Percentiles rank a stretch among this genome's conserved stretches.
These are phyloP conservation scores for Anolis carolinensis DNA, from an alignment of 2,113 vertebrate genomes.

Conservation along the genomic window DNA sequence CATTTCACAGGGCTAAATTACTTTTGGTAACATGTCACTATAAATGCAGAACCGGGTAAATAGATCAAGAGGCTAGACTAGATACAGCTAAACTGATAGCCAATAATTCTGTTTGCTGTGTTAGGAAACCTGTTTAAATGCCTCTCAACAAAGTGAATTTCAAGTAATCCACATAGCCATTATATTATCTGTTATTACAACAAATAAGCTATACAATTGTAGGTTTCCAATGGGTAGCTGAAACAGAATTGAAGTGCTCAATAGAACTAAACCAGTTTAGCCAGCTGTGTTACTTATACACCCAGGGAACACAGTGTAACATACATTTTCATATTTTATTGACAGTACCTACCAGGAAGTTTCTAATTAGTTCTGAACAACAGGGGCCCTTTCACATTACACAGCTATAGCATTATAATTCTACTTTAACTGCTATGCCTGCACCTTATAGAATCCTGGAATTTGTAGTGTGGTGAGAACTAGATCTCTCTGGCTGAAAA, in stretches of 20 bases:
- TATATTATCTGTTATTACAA: not conserved
- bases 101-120: not conserved
- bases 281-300: not conserved
- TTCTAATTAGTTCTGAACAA: not conserved
- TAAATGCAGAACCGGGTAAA: slow-evolving; percentile 10
- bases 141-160: not conserved
- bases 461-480: too few species aligned
- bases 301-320: not conserved
- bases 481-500: too few species aligned
- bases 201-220: not conserved
- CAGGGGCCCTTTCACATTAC: too few species aligned
- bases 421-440: too few species aligned
- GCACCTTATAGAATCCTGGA: too few species aligned
- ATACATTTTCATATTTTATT: not conserved
- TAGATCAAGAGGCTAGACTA: not conserved
- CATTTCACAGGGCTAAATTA: not conserved
- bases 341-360: not conserved
- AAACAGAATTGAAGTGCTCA: not conserved
- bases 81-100: not conserved
- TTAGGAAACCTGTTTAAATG: not conserved
- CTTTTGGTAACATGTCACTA: not conserved
- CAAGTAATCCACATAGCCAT: not conserved
- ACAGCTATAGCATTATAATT: too few species aligned
- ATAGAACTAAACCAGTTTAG: not conserved
- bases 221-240: not conserved